A percentile compares a stretch with the other conserved stretches of the same genome.
Conservation (phyloP, 2,888 invertebrate genomes). For the Xanthorhoe designata region DNA sequence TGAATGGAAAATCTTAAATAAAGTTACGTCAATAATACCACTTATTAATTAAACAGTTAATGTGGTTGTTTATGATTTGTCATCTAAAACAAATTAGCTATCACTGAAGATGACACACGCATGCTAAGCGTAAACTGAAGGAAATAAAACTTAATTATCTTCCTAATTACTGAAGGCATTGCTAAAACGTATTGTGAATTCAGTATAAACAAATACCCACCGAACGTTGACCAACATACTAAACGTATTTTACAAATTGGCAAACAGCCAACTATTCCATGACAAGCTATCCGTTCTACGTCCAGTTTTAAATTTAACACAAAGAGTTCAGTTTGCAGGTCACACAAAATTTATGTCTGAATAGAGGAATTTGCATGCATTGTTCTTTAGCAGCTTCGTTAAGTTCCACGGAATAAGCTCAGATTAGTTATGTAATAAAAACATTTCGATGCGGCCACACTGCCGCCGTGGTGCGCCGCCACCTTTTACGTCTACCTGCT, state of each 20-base stretch:
- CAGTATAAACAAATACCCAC: conserved; percentile 66
- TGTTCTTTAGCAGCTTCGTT: conserved; percentile 24
- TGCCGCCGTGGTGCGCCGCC: background rate
- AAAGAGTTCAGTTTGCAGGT: conserved; percentile 62
- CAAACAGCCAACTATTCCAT: conserved; percentile 74
- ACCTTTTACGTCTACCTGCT: conserved; percentile 32
- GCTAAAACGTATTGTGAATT: conserved; percentile 2
- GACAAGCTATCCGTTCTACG: conserved; percentile 71
- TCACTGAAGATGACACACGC: conserved; percentile 11
- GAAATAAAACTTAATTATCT: conserved; percentile 32
- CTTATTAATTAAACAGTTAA: background rate
- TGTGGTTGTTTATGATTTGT: conserved; percentile 8
- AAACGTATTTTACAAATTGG: conserved; percentile 78
- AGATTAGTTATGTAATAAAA: conserved; percentile 32
- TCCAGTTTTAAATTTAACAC: conserved; percentile 69
- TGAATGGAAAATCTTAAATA: background rate
- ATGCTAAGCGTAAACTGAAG: background rate
- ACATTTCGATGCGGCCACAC: conserved; percentile 17
- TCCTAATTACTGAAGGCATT: background rate
- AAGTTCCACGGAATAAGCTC: conserved; percentile 24
- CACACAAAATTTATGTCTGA: conserved; percentile 51
- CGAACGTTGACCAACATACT: conserved; percentile 76
- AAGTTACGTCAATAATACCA: background rate
- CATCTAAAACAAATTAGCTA: conserved; percentile 17
- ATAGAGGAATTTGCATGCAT: conserved; percentile 49